Percentiles rank a stretch among this genome's conserved stretches.
These are phyloP conservation scores for Drosophila parvula DNA, from an alignment of 1,140 invertebrate genomes.

Conservation along the genomic window DNA sequence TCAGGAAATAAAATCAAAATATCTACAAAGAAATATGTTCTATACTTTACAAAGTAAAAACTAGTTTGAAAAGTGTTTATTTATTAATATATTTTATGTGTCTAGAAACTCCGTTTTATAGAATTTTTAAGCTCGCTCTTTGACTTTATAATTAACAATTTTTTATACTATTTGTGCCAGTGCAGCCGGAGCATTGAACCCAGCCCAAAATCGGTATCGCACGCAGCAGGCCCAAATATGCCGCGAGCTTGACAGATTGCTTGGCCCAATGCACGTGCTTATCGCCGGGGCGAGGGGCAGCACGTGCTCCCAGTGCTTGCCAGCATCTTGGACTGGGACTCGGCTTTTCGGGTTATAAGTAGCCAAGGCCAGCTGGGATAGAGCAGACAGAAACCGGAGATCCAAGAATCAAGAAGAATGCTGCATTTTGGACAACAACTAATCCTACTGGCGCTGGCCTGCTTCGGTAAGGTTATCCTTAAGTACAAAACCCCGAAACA, in stretches of 20 bases:
- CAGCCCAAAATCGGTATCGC: conserved; percentile 16
- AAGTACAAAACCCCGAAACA: not conserved
- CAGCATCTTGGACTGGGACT: conserved; percentile 1
- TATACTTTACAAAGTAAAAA: not conserved
- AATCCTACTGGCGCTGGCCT: conserved; percentile 52
- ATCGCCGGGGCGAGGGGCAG: conserved; percentile 39
- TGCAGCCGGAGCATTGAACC: conserved; percentile 38
- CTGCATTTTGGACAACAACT: conserved; percentile 52
- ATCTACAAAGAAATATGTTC: not conserved
- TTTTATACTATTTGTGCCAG: not conserved
- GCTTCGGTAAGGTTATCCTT: conserved; percentile 55
- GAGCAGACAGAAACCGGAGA: conserved; percentile 4
- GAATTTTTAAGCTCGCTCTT: not conserved
- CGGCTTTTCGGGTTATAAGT: conserved; percentile 58
- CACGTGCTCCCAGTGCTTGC: conserved; percentile 53
- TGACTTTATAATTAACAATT: accelerated
- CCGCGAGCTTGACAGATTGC: conserved; percentile 43
- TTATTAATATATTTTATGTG: too few species aligned
- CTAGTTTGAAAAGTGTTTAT: not conserved
- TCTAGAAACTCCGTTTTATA: not conserved
- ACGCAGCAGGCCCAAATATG: conserved; percentile 36
- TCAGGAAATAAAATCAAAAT: not conserved
- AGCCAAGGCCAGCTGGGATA: conserved; percentile 25
- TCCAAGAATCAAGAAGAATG: conserved; percentile 21
- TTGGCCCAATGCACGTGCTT: conserved; percentile 61